phyloP scores from a whole-genome alignment of 2,113 vertebrate genomes.

The Aegithalos caudatus region DNA sequence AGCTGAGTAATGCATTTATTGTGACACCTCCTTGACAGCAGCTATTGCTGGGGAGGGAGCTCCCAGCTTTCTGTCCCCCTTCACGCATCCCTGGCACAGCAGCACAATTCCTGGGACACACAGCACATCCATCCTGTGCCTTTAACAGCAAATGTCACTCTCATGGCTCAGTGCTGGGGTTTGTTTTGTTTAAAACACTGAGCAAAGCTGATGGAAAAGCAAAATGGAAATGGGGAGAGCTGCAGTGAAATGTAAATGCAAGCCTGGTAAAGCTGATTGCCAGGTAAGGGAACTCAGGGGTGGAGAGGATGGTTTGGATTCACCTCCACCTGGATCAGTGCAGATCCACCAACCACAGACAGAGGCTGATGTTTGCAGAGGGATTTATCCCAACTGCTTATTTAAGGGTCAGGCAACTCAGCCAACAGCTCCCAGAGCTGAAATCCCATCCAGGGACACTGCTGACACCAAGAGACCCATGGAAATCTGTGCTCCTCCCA shows the following conservation, averaged over 20 bases:
- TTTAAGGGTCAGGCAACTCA: neutral
- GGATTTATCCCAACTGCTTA: neutral
- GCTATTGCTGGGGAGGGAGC: neutral
- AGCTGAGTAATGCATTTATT: conserved; percentile 16
- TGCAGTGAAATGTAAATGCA: neutral
- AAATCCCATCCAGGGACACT: neutral
- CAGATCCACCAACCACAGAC: neutral
- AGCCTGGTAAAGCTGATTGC: neutral
- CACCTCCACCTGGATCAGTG: neutral
- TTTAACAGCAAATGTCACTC: neutral
- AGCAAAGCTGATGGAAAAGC: neutral
- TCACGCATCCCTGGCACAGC: neutral
- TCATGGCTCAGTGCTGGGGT: neutral
- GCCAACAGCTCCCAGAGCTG: neutral
- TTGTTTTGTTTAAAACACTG: neutral
- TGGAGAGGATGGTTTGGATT: neutral
- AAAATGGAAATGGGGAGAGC: neutral
- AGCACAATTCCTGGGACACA: neutral
- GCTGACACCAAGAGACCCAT: neutral
- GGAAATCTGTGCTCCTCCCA: neutral
- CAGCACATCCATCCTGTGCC: neutral
- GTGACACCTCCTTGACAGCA: neutral
- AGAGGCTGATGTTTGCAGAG: neutral
- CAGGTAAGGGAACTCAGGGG: neutral
- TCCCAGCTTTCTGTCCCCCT: neutral